Base-by-base conservation (phyloP, 2,888 invertebrate genomes). In the Gibbula magus region DNA sequence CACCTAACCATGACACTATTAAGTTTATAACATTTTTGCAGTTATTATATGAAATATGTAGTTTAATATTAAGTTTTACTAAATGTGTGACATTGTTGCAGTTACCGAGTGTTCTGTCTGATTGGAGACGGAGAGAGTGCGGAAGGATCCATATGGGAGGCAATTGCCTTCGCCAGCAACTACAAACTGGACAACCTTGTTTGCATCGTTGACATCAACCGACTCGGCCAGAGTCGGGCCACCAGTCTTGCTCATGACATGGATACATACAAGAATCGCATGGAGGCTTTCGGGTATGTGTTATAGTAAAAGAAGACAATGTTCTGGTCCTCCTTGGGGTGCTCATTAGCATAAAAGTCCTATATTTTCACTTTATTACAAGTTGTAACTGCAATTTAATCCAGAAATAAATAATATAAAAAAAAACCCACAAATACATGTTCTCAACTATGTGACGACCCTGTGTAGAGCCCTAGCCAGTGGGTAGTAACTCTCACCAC, bases 101-200 rank as follows among this genome's bases (percentile, higher is more conserved):
- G 93, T 80, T 94, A 93, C 93, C 97, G 99, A 89, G 98, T 98
- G 2, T 99, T 96, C 94, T 98, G 98, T 91, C 91, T 99, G 87
- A 95, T 99, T 81, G 99, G 99, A 16, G 99, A 99, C 94, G 99
- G 99, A 7, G 99, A 99, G 94, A 96, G 97, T 79, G 98, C 99
- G 0, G 99, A 99, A 94, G 99, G 99, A 81, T 98, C 98, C 73
- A 95, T 99, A 85, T 99, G 99, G 99, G 99, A 99, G 94, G 98
- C 98, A 0, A 94, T 99, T 83, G 96, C 98, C 90, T 99, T 99
- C 94, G 97, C 98, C 74, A 96, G 97, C 82, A 95, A 96, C 93
- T 99, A 99, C 94, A 96, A 97, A 85, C 95, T 99, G 77, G 98
- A 99, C 94, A 99, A 99, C 94, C 94, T 99, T 53, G 98, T 98